Evolutionary conservation across 2,888 invertebrate genomes (phyloP).

Genomic region (Hipparchia semele): DNA sequence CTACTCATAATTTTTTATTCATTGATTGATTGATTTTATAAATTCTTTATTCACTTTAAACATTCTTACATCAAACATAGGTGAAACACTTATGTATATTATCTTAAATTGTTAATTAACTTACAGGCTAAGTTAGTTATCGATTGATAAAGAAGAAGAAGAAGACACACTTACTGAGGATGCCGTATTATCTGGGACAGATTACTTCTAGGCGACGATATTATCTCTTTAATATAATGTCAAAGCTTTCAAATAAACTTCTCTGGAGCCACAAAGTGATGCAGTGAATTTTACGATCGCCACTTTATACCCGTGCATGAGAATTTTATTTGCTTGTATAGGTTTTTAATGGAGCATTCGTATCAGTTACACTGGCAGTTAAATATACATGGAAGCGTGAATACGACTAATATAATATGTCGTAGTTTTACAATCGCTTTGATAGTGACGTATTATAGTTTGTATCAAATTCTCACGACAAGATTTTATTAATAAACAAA

Average conservation of each 20-base stretch:
- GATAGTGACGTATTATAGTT: neutral
- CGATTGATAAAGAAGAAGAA: no score
- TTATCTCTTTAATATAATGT: conserved; percentile 40
- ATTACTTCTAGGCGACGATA: conserved; percentile 22
- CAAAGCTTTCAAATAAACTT: conserved; percentile 64
- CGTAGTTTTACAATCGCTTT: neutral
- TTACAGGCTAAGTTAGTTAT: no score
- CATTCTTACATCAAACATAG: no score
- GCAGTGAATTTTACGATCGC: conserved; percentile 70
- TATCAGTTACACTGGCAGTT: conserved; percentile 62
- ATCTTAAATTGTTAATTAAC: no score
- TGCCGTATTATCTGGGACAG: neutral
- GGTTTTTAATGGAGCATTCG: conserved; percentile 70
- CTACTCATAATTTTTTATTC: no score
- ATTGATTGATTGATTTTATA: no score
- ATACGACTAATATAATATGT: neutral
- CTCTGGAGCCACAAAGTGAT: conserved; percentile 66
- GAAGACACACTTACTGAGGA: neutral
- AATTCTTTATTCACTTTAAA: no score
- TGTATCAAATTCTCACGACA: neutral
- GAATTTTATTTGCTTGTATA: conserved; percentile 75
- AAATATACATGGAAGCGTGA: conserved; percentile 48
- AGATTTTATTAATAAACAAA: no score
- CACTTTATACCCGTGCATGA: conserved; percentile 64
- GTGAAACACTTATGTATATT: no score